Conservation (phyloP, 2,888 invertebrate genomes). For the Homarus gammarus region DNA sequence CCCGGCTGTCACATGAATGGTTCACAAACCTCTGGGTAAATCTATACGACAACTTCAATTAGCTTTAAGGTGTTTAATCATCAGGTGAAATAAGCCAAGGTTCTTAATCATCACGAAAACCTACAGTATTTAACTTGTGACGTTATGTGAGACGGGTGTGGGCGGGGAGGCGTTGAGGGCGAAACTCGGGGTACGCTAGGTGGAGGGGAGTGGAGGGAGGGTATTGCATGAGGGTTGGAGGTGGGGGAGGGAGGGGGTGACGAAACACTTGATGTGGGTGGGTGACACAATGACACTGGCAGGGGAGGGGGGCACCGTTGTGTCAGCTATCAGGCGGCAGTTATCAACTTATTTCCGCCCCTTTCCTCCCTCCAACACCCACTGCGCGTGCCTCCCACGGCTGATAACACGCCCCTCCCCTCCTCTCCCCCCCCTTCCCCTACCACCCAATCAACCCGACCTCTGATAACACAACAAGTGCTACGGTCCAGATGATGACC, state of each 20-base stretch:
- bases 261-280: background rate
- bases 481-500: too few species aligned
- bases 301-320: conserved; percentile 3
- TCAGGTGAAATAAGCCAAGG: too few species aligned
- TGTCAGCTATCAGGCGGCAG: conserved; percentile 29
- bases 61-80: too few species aligned
- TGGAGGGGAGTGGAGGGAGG: background rate
- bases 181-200: too few species aligned
- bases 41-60: too few species aligned
- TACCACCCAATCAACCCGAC: too few species aligned
- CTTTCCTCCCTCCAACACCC: conserved; percentile 25
- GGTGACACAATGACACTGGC: background rate
- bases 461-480: background rate
- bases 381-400: background rate
- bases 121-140: too few species aligned
- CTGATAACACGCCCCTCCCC: background rate
- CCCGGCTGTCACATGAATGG: too few species aligned
- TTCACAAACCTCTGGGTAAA: too few species aligned
- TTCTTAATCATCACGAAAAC: too few species aligned
- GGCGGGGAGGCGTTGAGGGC: too few species aligned
- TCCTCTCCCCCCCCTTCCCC: background rate
- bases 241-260: background rate
- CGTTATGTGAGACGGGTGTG: too few species aligned
- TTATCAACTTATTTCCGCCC: conserved; percentile 41
- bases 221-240: background rate